Evolutionary conservation across 1,140 invertebrate species (phyloP).

Genomic region (Plodia interpunctella): DNA sequence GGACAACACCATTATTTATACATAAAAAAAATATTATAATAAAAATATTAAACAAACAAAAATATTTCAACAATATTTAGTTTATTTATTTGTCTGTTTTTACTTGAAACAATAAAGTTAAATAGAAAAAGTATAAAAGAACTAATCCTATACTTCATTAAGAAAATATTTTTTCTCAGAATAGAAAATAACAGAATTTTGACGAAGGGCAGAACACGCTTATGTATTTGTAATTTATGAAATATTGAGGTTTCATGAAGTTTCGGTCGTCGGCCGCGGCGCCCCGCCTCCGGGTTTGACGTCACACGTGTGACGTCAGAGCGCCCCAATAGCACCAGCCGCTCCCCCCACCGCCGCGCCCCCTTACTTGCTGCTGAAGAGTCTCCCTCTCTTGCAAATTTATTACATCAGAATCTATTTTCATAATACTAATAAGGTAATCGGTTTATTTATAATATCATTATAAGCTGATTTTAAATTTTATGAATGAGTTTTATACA

Average conservation of each 20-base stretch:
- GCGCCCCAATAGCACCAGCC: conserved; percentile 18
- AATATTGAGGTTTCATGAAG: conserved; percentile 12
- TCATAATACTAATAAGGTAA: conserved; percentile 13
- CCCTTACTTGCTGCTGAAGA: neutral
- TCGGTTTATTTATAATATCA: neutral
- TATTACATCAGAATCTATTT: conserved; percentile 23
- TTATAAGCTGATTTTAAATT: neutral
- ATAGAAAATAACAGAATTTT: no score
- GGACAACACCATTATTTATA: no score
- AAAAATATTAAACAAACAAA: no score
- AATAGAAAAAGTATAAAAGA: no score
- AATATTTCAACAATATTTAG: no score
- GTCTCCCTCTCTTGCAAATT: conserved; percentile 19
- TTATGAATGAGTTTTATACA: no score
- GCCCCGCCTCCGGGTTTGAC: conserved; percentile 60
- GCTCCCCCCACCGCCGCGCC: conserved; percentile 16
- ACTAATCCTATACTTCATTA: no score
- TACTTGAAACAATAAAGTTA: no score
- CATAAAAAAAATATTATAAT: no score
- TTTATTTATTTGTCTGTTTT: no score
- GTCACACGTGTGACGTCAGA: conserved; percentile 62
- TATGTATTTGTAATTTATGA: neutral
- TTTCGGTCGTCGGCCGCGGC: conserved; percentile 30
- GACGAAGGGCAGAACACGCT: no score
- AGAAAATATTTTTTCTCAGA: no score